phyloP scores from a whole-genome alignment of 2,113 vertebrate genomes.

The Nothoprocta perdicaria region DNA sequence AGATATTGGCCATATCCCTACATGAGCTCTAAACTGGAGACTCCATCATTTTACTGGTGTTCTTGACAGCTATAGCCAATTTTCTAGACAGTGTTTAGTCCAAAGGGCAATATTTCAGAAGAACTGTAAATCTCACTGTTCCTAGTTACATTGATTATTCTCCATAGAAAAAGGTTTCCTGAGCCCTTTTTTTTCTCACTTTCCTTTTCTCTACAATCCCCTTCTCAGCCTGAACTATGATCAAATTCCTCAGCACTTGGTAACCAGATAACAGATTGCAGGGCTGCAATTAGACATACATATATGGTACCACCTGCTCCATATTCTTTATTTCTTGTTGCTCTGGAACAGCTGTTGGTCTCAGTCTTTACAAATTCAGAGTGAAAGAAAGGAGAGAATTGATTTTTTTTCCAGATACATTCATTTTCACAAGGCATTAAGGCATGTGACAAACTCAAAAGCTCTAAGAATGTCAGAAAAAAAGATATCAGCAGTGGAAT shows the following conservation, averaged over 20 bases:
- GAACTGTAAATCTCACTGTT: not conserved
- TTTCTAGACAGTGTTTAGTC: not conserved
- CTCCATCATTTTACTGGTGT: not conserved
- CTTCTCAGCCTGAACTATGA: not conserved
- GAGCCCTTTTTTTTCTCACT: not conserved
- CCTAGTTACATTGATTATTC: not conserved
- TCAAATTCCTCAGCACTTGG: not conserved
- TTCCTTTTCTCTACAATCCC: not conserved
- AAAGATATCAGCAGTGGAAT: not conserved
- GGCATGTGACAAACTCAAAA: not conserved
- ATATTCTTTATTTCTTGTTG: not conserved
- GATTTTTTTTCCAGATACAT: not conserved
- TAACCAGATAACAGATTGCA: not conserved
- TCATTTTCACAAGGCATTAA: not conserved
- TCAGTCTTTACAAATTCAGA: not conserved
- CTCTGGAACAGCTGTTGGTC: constrained; percentile 43
- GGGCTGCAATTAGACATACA: not conserved
- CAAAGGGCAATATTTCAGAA: not conserved
- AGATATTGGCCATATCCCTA: not conserved
- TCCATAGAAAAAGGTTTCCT: not conserved
- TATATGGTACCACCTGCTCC: constrained; percentile 47
- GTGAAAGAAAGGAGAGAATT: not conserved
- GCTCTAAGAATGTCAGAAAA: not conserved
- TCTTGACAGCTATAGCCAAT: not conserved
- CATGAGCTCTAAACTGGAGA: not conserved